phyloP scores from a whole-genome alignment of 2,113 vertebrate genomes.

The Pyrgilauda ruficollis region DNA sequence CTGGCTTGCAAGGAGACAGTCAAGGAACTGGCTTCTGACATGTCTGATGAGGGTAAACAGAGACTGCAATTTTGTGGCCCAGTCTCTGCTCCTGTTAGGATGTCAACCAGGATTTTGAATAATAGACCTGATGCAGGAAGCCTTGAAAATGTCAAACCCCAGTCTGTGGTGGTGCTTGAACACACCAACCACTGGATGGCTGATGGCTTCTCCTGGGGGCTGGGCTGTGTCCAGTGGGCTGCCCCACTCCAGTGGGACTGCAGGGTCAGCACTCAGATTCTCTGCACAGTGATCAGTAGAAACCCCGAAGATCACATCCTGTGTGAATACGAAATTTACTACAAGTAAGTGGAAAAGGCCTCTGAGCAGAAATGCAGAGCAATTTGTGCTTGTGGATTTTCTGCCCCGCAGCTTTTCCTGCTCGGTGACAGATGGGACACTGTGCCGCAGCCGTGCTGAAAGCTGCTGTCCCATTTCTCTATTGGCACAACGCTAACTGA shows the following conservation, averaged over 20 bases:
- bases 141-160: not conserved
- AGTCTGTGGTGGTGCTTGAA: not conserved
- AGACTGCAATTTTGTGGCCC: not conserved
- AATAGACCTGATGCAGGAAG: not conserved
- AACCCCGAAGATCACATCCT: not conserved
- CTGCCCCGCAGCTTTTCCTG: not conserved
- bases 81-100: not conserved
- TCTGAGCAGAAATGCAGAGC: not conserved
- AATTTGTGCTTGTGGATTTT: not conserved
- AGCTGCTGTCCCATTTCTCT: not conserved
- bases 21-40: fast-evolving
- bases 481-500: fast-evolving
- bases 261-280: not conserved
- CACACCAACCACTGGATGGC: not conserved
- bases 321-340: not conserved
- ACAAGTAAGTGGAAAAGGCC: too few species aligned
- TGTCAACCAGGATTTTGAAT: not conserved
- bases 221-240: not conserved
- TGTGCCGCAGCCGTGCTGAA: fast-evolving
- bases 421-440: not conserved
- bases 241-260: not conserved
- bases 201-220: not conserved
- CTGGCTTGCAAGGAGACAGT: not conserved
- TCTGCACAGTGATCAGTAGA: not conserved
- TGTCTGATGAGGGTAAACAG: not conserved